Percentiles rank a stretch among this genome's conserved stretches.
phyloP scores from a whole-genome alignment of 2,113 vertebrate species.

The Bucco capensis region DNA sequence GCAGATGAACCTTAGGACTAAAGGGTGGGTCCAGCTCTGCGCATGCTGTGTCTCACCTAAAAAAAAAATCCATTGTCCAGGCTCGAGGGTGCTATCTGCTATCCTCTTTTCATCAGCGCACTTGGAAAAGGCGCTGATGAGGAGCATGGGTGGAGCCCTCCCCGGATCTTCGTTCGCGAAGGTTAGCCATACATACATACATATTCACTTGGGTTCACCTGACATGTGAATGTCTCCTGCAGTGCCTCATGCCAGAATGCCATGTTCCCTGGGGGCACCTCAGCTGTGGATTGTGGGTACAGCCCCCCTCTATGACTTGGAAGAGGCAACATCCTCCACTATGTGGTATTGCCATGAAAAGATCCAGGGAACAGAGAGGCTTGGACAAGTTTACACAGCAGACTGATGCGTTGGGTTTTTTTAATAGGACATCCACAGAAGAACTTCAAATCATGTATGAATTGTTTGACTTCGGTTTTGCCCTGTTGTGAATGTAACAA shows the following conservation, averaged over 20 bases:
- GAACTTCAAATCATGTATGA: not conserved
- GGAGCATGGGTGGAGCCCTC: too few relatives aligned
- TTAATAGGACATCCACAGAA: not conserved
- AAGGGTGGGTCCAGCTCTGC: too few relatives aligned
- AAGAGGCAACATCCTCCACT: not conserved
- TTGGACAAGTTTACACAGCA: rapidly evolving
- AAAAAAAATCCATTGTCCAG: too few relatives aligned
- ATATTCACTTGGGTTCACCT: not conserved
- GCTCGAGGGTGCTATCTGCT: too few relatives aligned
- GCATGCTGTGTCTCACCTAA: too few relatives aligned
- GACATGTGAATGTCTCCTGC: rapidly evolving
- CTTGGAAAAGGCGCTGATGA: too few relatives aligned
- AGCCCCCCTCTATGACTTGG: not conserved
- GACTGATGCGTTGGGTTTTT: not conserved
- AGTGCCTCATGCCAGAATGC: not conserved
- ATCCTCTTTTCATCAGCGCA: too few relatives aligned
- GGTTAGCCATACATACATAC: too few relatives aligned
- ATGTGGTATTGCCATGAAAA: not conserved
- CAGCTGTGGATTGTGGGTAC: not conserved
- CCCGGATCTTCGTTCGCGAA: too few relatives aligned
- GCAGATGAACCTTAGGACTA: too few relatives aligned
- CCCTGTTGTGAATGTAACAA: not conserved
- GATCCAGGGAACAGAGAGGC: not conserved
- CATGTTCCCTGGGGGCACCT: not conserved
- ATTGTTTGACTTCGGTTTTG: not conserved